Evolutionary conservation across 2,888 invertebrate genomes (phyloP), one percentile per base, ranked within the genome.

Genomic region (Luffia ferchaultella): DNA sequence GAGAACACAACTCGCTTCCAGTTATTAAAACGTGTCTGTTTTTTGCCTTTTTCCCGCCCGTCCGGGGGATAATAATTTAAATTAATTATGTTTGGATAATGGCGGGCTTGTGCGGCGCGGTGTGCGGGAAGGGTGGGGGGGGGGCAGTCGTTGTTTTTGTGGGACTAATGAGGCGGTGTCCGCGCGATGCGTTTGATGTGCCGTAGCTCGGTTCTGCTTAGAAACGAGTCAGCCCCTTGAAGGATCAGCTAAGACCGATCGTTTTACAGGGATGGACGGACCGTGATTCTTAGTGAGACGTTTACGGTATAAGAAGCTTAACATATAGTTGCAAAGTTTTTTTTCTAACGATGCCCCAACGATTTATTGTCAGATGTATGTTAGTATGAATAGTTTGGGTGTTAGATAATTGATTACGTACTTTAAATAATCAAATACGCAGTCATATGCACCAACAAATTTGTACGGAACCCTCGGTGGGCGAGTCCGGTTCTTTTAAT

Each of bases 1-100:
- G 48, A 52, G 54, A 56, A 59, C 61, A 62, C 65, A 63, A 65
- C 30, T 62, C 63, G 65, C 69, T 61, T 60, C 62, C 65, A 64
- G 60, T 68, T 73, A 73, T 73, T 70, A 69, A 70, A 70, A 66
- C 62, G 64, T 67, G 61, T 54, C 54, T 53, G 57, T 60, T 59
- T 65, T 46, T 18, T 47, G n/a, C n/a, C 7, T 41, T 46, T 45
- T 17, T 55, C 52, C 51, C 50, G 54, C 51, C 51, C 50, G 49
- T 52, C 56, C n/a, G 5, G n/a, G n/a, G 49, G 64, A 63, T 67
- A 70, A 70, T 74, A 67, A 71, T 70, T 73, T 73, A 72, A 76
- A 79, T 78, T 77, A 77, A 79, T 76, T 76, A 72, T 73, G 72
- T 76, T 76, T 72, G 67, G 68, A 71, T 76, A 76, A 76, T 75